phyloP scores from a whole-genome alignment of 2,888 invertebrate species.

The Atethmia centrago region DNA sequence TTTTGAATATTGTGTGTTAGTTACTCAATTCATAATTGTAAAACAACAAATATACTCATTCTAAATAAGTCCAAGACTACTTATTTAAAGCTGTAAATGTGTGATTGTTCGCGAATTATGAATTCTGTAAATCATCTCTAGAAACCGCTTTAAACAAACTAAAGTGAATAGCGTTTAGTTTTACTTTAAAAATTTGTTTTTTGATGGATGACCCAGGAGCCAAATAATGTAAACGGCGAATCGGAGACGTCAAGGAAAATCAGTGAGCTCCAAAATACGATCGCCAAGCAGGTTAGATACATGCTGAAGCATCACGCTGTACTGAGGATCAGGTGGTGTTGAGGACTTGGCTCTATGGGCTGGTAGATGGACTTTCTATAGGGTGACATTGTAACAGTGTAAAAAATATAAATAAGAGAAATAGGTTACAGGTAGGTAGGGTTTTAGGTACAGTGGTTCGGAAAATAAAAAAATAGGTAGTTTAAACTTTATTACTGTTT shows the following conservation, averaged over 20 bases:
- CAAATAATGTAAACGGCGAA: conserved; percentile 86
- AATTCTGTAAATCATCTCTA: conserved; percentile 55
- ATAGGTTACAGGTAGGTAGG: too few relatives aligned
- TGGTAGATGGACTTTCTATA: neutral
- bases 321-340: conserved; percentile 32
- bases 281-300: conserved; percentile 95
- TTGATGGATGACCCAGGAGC: conserved; percentile 84
- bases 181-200: conserved; percentile 72
- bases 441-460: neutral
- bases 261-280: conserved; percentile 95
- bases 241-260: conserved; percentile 89
- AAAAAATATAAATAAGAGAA: neutral
- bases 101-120: conserved; percentile 1
- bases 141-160: conserved; percentile 44
- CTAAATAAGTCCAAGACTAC: neutral
- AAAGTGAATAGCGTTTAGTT: conserved; percentile 65
- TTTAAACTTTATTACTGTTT: neutral
- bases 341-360: conserved; percentile 9
- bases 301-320: conserved; percentile 62
- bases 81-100: neutral
- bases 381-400: neutral
- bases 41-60: neutral
- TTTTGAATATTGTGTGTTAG: conserved; percentile 49
- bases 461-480: neutral
- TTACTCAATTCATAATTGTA: conserved; percentile 50